Percentiles rank a stretch among this genome's conserved stretches.
Evolutionary conservation across 2,113 vertebrate genomes (phyloP).

Genomic region (Datnioides undecimradiatus): DNA sequence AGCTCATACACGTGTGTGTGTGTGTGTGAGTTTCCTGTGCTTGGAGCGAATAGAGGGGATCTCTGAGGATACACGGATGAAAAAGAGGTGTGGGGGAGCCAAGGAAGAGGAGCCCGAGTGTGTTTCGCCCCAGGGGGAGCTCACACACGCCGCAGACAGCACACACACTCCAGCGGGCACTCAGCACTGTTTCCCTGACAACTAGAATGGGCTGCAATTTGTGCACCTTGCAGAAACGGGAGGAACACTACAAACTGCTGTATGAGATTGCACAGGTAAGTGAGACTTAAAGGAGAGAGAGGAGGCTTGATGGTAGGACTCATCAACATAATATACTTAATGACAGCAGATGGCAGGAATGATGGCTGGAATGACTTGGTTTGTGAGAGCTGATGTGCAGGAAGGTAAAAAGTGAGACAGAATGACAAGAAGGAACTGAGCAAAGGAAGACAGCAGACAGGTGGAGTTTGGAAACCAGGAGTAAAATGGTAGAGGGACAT

Average conservation of each 20-base stretch:
- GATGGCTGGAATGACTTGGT: not conserved
- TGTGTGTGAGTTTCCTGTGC: conserved; percentile 79
- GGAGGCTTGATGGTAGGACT: not conserved
- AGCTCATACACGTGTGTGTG: conserved; percentile 66
- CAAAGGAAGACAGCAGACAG: not conserved
- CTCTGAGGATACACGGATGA: conserved; percentile 93
- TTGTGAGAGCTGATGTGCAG: not conserved
- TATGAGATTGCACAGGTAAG: conserved; percentile 99
- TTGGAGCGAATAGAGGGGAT: conserved; percentile 74
- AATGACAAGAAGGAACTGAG: not conserved
- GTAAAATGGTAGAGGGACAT: conserved; percentile 2
- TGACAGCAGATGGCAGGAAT: not conserved
- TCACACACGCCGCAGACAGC: conserved; percentile 71
- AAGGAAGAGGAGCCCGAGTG: conserved; percentile 89
- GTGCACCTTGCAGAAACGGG: conserved; percentile 98
- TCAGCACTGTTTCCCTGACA: conserved; percentile 83
- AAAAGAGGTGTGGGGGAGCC: conserved; percentile 89
- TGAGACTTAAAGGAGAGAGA: conserved; percentile 1
- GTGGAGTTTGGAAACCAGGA: not conserved
- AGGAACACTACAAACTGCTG: conserved; percentile 99
- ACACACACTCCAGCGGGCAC: conserved; percentile 67
- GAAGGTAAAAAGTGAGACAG: not conserved
- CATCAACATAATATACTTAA: not conserved
- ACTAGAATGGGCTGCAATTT: conserved; percentile 99
- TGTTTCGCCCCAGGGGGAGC: conserved; percentile 86